Conservation (phyloP, 2,113 vertebrate genomes). For the Polyodon spathula region DNA sequence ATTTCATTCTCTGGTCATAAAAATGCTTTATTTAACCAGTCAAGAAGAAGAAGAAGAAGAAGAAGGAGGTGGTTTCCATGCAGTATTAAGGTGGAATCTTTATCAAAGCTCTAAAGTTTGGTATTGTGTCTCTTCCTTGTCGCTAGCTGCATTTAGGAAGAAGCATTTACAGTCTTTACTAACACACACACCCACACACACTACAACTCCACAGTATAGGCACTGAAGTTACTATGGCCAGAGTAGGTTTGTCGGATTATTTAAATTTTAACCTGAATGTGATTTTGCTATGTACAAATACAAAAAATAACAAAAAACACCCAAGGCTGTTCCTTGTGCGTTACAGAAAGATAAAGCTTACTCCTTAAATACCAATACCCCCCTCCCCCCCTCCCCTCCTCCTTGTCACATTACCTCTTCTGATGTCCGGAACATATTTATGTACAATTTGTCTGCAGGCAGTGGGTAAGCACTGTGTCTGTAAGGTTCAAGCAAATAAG, state of each 20-base stretch:
- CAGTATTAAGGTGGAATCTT: slow-evolving; percentile 10
- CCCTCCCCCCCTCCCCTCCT: background rate
- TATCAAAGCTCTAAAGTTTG: background rate
- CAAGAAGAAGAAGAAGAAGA: background rate
- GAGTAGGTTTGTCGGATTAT: slow-evolving; percentile 11
- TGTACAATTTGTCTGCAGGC: slow-evolving; percentile 22
- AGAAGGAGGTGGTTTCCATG: background rate
- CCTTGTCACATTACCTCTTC: background rate
- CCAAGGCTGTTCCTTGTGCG: no score
- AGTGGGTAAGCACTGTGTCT: slow-evolving; percentile 17
- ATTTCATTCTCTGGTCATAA: slow-evolving; percentile 16
- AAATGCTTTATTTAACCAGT: slow-evolving; percentile 15
- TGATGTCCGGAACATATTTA: slow-evolving; percentile 13
- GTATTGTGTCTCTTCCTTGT: background rate
- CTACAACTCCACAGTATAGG: slow-evolving; percentile 1
- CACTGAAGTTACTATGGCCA: slow-evolving; percentile 8
- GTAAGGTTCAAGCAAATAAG: slow-evolving; percentile 3
- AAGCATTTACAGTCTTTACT: background rate
- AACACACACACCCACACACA: background rate
- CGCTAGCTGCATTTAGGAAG: background rate
- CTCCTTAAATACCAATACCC: background rate
- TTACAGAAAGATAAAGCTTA: slow-evolving; percentile 2
- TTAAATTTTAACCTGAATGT: slow-evolving; percentile 21
- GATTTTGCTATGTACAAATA: slow-evolving; percentile 24
- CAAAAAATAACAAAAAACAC: no score